Conservation (phyloP, 2,888 invertebrate genomes). For the Perizoma flavofasciatum region DNA sequence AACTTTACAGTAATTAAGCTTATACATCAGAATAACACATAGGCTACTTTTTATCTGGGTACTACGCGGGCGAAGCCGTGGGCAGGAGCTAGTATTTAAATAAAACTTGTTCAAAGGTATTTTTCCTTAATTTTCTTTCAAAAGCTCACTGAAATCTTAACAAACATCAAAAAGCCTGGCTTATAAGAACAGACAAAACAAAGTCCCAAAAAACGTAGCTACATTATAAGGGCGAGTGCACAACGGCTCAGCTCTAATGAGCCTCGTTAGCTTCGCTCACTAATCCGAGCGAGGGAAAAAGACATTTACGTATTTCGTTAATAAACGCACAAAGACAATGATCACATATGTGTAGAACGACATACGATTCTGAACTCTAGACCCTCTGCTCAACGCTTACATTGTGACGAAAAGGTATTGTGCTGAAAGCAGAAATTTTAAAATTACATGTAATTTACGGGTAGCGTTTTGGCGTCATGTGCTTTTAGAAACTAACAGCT, state of each 20-base stretch:
- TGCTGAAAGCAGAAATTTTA: conserved; percentile 17
- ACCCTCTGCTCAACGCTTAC: conserved; percentile 14
- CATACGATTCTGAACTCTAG: conserved; percentile 28
- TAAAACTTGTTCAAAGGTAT: too few species aligned
- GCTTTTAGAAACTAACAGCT: conserved; percentile 30
- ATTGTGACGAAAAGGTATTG: conserved; percentile 10
- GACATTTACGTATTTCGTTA: conserved; percentile 41
- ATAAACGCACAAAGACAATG: conserved; percentile 38
- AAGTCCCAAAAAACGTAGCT: conserved; percentile 28
- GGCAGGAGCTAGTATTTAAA: too few species aligned
- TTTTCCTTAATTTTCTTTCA: too few species aligned
- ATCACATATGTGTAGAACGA: conserved; percentile 28
- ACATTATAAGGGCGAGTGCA: conserved; percentile 38
- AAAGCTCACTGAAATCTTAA: neutral
- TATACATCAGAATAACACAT: too few species aligned
- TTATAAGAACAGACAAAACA: conserved; percentile 7
- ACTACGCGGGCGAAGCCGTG: too few species aligned
- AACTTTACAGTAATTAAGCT: too few species aligned
- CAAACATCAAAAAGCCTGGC: conserved; percentile 1
- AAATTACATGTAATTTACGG: conserved; percentile 31
- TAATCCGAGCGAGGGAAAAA: conserved; percentile 46
- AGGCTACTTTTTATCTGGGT: too few species aligned
- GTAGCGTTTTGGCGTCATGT: conserved; percentile 27
- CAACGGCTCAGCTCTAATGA: conserved; percentile 49
- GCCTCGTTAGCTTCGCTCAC: conserved; percentile 51